A percentile compares a stretch with the other conserved stretches of the same genome.
These are phyloP conservation scores for Stomatorhinus walkeri DNA, from an alignment of 2,797 vertebrate genomes.

Conservation along the genomic window DNA sequence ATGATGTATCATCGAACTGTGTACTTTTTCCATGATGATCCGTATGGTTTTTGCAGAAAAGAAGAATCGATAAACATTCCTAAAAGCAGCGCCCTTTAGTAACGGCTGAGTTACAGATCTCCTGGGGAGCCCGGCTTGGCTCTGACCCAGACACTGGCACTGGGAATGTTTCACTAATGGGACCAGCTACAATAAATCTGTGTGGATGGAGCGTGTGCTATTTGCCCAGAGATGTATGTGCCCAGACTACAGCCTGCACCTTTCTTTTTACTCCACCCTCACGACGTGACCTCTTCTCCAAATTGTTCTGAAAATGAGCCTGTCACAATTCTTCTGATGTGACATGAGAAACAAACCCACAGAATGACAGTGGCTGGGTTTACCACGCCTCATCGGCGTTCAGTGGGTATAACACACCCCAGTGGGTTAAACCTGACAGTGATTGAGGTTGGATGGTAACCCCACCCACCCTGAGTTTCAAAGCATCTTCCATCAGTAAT, in stretches of 20 bases:
- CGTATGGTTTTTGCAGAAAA: not conserved
- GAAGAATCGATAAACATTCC: not conserved
- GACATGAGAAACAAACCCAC: not conserved
- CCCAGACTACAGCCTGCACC: not conserved
- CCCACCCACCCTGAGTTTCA: not conserved
- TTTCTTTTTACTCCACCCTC: not conserved
- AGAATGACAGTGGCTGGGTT: not conserved
- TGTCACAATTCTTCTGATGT: not conserved
- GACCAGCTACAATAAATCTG: not conserved
- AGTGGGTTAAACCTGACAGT: not conserved
- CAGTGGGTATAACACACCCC: not conserved
- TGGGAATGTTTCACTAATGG: conserved; percentile 8
- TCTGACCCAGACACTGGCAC: not conserved
- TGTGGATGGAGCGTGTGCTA: not conserved
- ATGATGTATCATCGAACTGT: not conserved
- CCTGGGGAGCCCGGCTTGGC: not conserved
- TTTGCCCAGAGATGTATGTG: not conserved
- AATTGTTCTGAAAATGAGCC: not conserved
- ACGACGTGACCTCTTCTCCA: not conserved
- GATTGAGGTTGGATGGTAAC: not conserved
- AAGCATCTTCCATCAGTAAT: not conserved
- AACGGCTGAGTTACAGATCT: not conserved
- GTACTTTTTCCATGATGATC: not conserved
- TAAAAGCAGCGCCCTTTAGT: not conserved
- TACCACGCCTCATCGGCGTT: not conserved